These are phyloP conservation scores for Yasuhikotakia modesta DNA, from an alignment of 2,797 vertebrate genomes.

Conservation along the genomic window DNA sequence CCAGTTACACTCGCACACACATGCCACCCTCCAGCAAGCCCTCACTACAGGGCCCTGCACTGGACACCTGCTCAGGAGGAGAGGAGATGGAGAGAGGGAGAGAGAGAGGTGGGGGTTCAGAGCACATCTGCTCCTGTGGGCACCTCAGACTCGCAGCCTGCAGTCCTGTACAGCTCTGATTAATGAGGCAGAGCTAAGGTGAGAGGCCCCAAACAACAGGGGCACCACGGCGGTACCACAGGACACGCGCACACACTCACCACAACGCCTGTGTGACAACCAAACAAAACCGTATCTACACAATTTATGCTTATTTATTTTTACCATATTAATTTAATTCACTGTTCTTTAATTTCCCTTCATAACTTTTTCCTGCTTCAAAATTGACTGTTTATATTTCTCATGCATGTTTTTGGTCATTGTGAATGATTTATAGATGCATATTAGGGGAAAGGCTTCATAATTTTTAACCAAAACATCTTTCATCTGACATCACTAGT, in stretches of 20 bases:
- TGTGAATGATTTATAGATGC: background rate
- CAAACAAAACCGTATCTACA: background rate
- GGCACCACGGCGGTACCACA: slow-evolving; percentile 22
- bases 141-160: slow-evolving; percentile 45
- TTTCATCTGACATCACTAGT: no score
- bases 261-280: background rate
- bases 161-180: slow-evolving; percentile 52
- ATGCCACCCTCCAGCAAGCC: slow-evolving; percentile 24
- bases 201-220: slow-evolving; percentile 43
- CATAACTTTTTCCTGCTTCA: background rate
- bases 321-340: background rate
- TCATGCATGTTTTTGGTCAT: background rate
- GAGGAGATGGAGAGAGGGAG: slow-evolving; percentile 13
- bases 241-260: slow-evolving; percentile 28
- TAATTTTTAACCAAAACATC: background rate
- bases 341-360: background rate
- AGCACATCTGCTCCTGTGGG: slow-evolving; percentile 50
- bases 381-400: no score
- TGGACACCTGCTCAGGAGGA: slow-evolving; percentile 45
- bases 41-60: slow-evolving; percentile 24
- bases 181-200: slow-evolving; percentile 55
- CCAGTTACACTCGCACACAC: slow-evolving; percentile 44
- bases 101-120: slow-evolving; percentile 9
- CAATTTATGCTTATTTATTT: background rate
- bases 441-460: background rate